Conservation (phyloP, 2,113 vertebrate species). For the Podarcis raffonei region DNA sequence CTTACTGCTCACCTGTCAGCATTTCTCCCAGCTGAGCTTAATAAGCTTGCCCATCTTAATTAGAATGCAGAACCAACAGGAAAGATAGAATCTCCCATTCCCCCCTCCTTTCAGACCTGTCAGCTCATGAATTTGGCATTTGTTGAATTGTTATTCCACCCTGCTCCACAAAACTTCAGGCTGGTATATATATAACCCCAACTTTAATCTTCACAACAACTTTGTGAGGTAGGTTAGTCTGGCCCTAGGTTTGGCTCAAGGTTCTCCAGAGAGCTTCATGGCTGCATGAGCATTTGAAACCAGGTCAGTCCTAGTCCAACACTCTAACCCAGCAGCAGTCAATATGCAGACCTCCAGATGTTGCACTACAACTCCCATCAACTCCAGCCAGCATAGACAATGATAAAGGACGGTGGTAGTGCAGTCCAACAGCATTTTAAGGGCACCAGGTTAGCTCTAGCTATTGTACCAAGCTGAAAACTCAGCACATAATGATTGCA, state of each 20-base stretch:
- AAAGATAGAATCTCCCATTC: background rate
- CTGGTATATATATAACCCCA: background rate
- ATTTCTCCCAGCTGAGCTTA: background rate
- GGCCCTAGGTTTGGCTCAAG: background rate
- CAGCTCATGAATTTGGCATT: background rate
- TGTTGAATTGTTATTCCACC: too few species aligned
- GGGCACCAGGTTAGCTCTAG: background rate
- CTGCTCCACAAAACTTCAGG: background rate
- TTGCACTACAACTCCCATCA: too few species aligned
- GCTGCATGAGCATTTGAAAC: background rate
- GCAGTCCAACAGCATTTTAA: too few species aligned
- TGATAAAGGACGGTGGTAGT: too few species aligned
- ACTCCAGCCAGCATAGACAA: too few species aligned
- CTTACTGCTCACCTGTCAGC: background rate
- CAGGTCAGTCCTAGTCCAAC: background rate
- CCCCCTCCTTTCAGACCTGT: background rate
- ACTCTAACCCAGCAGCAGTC: too few species aligned
- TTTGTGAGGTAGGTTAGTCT: background rate
- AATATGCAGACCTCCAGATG: too few species aligned
- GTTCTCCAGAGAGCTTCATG: background rate
- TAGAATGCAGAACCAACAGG: background rate
- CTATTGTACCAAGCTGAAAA: background rate
- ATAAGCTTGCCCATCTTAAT: background rate
- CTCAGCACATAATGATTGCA: background rate
- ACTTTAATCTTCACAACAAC: background rate